Base-by-base conservation (phyloP, 2,888 invertebrate genomes). In the Dryadula phaetusa region DNA sequence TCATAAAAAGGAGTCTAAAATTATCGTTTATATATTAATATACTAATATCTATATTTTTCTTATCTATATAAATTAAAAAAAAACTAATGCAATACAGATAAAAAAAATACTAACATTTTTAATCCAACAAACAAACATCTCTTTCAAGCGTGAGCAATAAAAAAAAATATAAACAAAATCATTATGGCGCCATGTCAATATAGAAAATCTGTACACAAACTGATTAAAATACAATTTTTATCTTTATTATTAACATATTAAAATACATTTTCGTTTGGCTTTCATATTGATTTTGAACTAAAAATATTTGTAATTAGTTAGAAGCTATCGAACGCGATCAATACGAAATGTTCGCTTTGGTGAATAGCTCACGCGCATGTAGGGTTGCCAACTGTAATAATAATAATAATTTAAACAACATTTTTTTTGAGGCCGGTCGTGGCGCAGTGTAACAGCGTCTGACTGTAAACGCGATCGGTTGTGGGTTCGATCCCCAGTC, bases 281-380 rank as follows among this genome's bases (percentile, higher is more conserved):
- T n/a, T 64, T 69, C n/a, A n/a, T 42, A 25, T 70, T 25, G 7
- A 61, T 64, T 40, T 52, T 20, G 16, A 64, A 58, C 44, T 64
- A 46, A 53, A 60, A 68, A 70, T 69, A 76, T 74, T 75, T 74
- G 76, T 77, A 71, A 74, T 73, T 77, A 79, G 77, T 77, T 79
- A 76, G 81, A 81, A 80, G 77, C 78, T 78, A 81, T 84, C 82
- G 82, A 82, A 82, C 77, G 77, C 78, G 79, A 79, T 84, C 86
- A 86, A 87, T 85, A 83, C 83, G 82, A 83, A 28, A 28, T 42
- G 6, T 49, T 28, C 28, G 83, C 84, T 86, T 88, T 88, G 86
- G 81, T 85, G 85, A 87, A 86, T 85, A 85, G 85, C 28, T n/a
- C 54, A 56, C 37, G 37, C 54, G 20, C 37, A 3, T 18, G 3